These are phyloP conservation scores for Teleopsis dalmanni DNA, from an alignment of 1,140 invertebrate species.

Conservation along the genomic window DNA sequence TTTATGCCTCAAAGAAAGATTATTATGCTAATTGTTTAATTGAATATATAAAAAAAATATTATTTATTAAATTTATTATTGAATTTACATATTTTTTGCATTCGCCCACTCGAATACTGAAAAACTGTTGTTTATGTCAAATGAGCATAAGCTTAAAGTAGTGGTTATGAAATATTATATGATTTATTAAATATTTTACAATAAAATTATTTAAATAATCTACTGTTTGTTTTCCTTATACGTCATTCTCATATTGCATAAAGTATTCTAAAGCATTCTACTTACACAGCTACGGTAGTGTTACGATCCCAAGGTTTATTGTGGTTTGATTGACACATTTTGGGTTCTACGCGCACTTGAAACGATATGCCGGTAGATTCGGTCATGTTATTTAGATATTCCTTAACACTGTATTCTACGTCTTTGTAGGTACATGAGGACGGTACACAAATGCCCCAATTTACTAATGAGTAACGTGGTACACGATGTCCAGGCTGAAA, in stretches of 20 bases:
- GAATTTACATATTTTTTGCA: no score
- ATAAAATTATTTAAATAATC: no score
- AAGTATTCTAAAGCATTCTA: neutral
- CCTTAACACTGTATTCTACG: slow-evolving; percentile 49
- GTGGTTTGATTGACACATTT: slow-evolving; percentile 53
- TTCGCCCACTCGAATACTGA: no score
- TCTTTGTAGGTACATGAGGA: slow-evolving; percentile 50
- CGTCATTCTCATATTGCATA: neutral
- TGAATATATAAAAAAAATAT: no score
- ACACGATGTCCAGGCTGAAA: slow-evolving; percentile 57
- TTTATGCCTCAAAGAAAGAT: no score
- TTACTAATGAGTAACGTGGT: slow-evolving; percentile 53
- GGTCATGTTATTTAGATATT: slow-evolving; percentile 45
- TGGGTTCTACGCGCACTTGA: slow-evolving; percentile 49
- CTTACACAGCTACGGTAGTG: slow-evolving; percentile 48
- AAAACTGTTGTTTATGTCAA: no score
- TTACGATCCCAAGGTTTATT: slow-evolving; percentile 33
- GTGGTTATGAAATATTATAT: no score
- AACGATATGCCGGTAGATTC: slow-evolving; percentile 47
- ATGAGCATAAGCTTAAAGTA: no score
- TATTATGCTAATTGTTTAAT: no score
- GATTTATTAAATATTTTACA: no score
- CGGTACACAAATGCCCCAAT: slow-evolving; percentile 58
- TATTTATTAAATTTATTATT: no score
- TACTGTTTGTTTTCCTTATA: no score